Conservation (phyloP, 2,888 invertebrate genomes). For the Lacanobia wlatinum region DNA sequence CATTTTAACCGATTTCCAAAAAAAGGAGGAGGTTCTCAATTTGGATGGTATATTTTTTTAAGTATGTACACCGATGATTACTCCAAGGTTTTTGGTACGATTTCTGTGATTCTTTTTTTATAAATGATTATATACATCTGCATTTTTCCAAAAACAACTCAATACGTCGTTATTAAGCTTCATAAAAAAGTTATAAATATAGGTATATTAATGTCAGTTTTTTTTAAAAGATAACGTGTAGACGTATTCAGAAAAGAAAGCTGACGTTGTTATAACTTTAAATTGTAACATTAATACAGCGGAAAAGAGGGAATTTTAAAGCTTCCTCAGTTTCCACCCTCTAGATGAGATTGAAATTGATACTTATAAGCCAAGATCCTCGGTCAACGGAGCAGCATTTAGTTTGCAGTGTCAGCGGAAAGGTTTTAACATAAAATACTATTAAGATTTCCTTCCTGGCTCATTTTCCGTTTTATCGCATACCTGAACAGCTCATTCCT, state of each 20-base stretch:
- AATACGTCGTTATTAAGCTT: background rate
- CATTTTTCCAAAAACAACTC: background rate
- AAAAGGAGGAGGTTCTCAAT: no score
- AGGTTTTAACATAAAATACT: constrained; percentile 38
- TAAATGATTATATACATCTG: no score
- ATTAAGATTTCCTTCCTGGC: constrained; percentile 30
- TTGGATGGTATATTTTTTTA: no score
- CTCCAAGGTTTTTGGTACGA: no score
- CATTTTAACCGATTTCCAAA: no score
- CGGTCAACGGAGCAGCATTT: constrained; percentile 44
- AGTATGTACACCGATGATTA: no score
- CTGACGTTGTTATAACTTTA: background rate
- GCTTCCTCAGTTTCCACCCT: constrained; percentile 33
- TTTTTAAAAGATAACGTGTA: no score
- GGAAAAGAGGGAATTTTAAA: constrained; percentile 23
- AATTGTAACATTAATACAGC: constrained; percentile 24
- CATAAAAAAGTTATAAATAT: background rate
- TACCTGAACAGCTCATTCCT: background rate
- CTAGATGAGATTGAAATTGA: constrained; percentile 52
- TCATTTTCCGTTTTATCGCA: constrained; percentile 22
- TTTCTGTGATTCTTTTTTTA: no score
- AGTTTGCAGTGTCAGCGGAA: constrained; percentile 42
- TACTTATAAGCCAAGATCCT: constrained; percentile 59
- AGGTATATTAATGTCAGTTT: no score
- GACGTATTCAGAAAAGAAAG: background rate